Percentiles rank a stretch among this genome's conserved stretches.
phyloP scores from a whole-genome alignment of 2,888 invertebrate genomes.

The Vanessa cardui region DNA sequence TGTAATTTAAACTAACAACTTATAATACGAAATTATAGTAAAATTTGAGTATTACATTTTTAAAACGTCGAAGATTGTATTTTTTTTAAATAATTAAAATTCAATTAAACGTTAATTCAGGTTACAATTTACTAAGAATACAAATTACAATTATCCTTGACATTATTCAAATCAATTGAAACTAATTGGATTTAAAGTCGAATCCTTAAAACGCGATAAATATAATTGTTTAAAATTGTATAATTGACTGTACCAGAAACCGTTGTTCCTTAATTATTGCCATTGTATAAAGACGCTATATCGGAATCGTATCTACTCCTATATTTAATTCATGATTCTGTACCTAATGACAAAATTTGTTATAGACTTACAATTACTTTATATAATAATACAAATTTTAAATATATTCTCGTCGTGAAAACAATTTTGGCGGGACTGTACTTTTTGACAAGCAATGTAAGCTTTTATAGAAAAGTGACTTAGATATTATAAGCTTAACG shows the following conservation, averaged over 20 bases:
- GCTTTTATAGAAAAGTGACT: constrained; percentile 23
- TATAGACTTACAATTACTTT: constrained; percentile 14
- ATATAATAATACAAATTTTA: constrained; percentile 3
- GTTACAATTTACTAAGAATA: background rate
- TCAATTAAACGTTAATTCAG: background rate
- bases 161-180: background rate
- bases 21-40: background rate
- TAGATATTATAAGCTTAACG: constrained; percentile 22
- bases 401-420: constrained; percentile 16
- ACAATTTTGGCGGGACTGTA: constrained; percentile 25
- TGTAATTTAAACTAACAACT: too few relatives aligned
- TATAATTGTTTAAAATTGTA: constrained; percentile 34
- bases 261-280: constrained; percentile 49
- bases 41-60: constrained; percentile 1
- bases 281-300: constrained; percentile 42
- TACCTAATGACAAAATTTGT: constrained; percentile 7
- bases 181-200: constrained; percentile 8
- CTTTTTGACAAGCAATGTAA: constrained; percentile 23
- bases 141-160: background rate
- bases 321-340: background rate
- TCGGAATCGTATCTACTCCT: constrained; percentile 13
- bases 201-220: constrained; percentile 17
- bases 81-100: background rate
- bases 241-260: constrained; percentile 59
- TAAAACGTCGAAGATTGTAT: background rate